Conservation (phyloP, 2,888 invertebrate species). For the Bhutanitis thaidina region DNA sequence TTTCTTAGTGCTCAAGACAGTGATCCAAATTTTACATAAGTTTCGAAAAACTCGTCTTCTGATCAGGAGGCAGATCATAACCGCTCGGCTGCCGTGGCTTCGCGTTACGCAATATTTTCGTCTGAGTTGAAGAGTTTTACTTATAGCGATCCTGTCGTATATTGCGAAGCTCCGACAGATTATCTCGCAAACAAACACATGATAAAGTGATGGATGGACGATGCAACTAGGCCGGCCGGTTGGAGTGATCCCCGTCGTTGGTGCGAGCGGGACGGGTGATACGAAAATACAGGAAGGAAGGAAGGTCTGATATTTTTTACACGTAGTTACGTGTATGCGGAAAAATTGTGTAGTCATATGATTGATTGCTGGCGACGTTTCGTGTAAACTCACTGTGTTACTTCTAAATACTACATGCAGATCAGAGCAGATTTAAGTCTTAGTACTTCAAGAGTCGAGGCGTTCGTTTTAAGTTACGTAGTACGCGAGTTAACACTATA, state of each 20-base stretch:
- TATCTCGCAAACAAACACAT: slow-evolving; percentile 10
- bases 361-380: not conserved
- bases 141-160: slow-evolving; percentile 13
- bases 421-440: too few relatives aligned
- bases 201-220: slow-evolving; percentile 16
- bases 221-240: slow-evolving; percentile 15
- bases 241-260: not conserved
- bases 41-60: too few relatives aligned
- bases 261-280: slow-evolving; percentile 1
- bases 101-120: too few relatives aligned
- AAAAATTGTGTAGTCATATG: slow-evolving; percentile 5
- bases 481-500: too few relatives aligned
- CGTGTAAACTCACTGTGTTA: not conserved
- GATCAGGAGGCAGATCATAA: too few relatives aligned
- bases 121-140: not conserved
- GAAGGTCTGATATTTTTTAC: not conserved
- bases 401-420: too few relatives aligned
- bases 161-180: slow-evolving; percentile 12
- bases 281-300: slow-evolving; percentile 2
- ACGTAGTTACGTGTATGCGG: not conserved
- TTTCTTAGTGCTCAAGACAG: too few relatives aligned
- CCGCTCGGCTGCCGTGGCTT: too few relatives aligned
- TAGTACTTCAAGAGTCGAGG: too few relatives aligned
- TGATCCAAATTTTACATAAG: too few relatives aligned
- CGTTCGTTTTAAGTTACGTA: too few relatives aligned